phyloP scores from a whole-genome alignment of 2,888 invertebrate genomes.

The Rhingia rostrata region DNA sequence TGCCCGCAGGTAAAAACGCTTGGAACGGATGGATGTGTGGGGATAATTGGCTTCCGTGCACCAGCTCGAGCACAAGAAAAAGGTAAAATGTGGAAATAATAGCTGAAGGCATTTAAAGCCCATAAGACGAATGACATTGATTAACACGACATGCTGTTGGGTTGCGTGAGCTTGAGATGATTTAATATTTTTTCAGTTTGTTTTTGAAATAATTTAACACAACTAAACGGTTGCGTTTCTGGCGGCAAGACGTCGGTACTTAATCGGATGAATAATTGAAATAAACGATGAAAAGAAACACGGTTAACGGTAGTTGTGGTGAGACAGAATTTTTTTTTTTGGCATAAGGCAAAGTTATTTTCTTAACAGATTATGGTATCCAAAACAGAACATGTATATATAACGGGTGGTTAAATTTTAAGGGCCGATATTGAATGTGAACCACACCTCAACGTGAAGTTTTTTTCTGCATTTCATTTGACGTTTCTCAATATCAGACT shows the following conservation, averaged over 20 bases:
- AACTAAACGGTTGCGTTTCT: slow-evolving; percentile 3
- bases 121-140: slow-evolving; percentile 55
- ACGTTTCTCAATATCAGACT: too few species aligned
- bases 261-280: background rate
- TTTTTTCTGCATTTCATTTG: too few species aligned
- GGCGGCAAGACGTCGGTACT: background rate
- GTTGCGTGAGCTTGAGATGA: slow-evolving; percentile 17
- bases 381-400: too few species aligned
- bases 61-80: slow-evolving; percentile 22
- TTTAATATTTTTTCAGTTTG: slow-evolving; percentile 27
- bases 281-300: too few species aligned
- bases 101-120: slow-evolving; percentile 57
- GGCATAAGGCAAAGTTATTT: too few species aligned
- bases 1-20: slow-evolving; percentile 53
- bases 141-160: slow-evolving; percentile 51
- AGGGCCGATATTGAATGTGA: too few species aligned
- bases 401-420: too few species aligned
- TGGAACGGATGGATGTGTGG: slow-evolving; percentile 42
- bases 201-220: slow-evolving; percentile 16
- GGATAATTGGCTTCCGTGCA: slow-evolving; percentile 66
- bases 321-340: too few species aligned
- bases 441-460: too few species aligned
- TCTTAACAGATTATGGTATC: too few species aligned
- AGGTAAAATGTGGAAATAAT: slow-evolving; percentile 58
- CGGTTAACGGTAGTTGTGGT: too few species aligned